Base-by-base conservation (phyloP, 2,888 invertebrate species). In the Pegoplata infirma region DNA sequence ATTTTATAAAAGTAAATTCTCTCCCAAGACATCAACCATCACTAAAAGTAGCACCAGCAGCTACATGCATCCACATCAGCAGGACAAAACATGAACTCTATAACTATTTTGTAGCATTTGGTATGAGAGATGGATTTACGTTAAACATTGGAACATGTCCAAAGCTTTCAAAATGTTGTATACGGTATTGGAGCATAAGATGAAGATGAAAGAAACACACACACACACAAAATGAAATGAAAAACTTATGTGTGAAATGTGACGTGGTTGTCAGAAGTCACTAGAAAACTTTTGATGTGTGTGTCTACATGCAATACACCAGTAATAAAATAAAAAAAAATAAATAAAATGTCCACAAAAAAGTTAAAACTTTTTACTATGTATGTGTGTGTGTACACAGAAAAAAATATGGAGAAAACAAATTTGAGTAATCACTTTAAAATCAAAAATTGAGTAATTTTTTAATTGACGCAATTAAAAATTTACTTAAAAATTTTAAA, bases 251-350 rank as follows among this genome's bases (percentile, higher is more conserved):
- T 81, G 78, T 81, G 78, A 84, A 85, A 85, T 85, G 84, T 86
- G 87, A 86, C 85, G 86, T 82, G 83, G 83, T 85, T 88, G 87
- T 88, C 87, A 88, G 84, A 88, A 86, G 87, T 86, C 88, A 88
- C 88, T 85, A 86, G 84, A 86, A 79, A 87, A 88, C 85, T 88
- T 87, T 84, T 87, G 85, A 86, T 84, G 84, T 84, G 84, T 85
- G 84, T 83, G 83, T 82, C 82, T 84, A 82, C 82, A 81, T 83
- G 82, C 40, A 66, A 58, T 40, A 66, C 25, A 5, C 36, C 23
- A 64, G 47, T 49, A 40, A 25, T 14, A 59, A 21, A 8, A 58
- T 16, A 59, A 21, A 23, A 40, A 28, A 28, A 28, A 19, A 6
- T 25, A 51, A 23, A 23, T 23, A 23, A n/a, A n/a, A n/a, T n/a